phyloP scores from a whole-genome alignment of 2,888 invertebrate genomes.

The Hirtodrosophila cameraria region DNA sequence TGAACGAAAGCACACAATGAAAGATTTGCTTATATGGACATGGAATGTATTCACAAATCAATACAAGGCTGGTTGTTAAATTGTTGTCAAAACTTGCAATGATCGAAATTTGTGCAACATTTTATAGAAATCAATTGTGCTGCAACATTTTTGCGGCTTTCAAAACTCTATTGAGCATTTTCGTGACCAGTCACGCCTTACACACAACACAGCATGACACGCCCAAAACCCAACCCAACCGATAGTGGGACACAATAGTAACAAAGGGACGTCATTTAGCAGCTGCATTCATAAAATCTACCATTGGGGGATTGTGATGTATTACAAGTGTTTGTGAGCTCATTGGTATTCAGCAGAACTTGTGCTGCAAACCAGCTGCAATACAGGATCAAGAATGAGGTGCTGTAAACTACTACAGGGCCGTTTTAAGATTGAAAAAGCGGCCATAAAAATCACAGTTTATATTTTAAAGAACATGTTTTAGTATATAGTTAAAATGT shows the following conservation, averaged over 20 bases:
- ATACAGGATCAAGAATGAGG: background rate
- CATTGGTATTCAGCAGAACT: conserved; percentile 55
- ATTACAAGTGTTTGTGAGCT: conserved; percentile 51
- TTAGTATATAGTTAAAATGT: too few species aligned
- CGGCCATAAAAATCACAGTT: background rate
- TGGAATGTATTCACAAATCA: conserved; percentile 32
- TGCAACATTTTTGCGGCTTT: conserved; percentile 48
- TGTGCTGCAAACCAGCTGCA: conserved; percentile 8
- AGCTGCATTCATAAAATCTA: conserved; percentile 20
- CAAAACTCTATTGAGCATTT: conserved; percentile 3
- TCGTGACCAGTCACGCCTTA: conserved; percentile 2
- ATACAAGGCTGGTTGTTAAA: conserved; percentile 40
- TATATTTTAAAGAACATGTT: background rate
- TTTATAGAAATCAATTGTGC: conserved; percentile 51
- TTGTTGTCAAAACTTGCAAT: conserved; percentile 44
- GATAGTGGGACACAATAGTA: conserved; percentile 5
- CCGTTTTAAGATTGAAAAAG: background rate
- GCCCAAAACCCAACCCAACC: background rate
- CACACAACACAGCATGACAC: background rate
- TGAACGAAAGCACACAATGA: conserved; percentile 21
- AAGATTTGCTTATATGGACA: conserved; percentile 24
- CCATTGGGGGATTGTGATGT: conserved; percentile 53
- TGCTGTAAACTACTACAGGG: background rate
- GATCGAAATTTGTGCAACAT: conserved; percentile 46
- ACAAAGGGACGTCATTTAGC: conserved; percentile 44